Percentiles rank a stretch among this genome's conserved stretches.
Conservation (phyloP, 2,888 invertebrate species). For the Parnassius glacialis region DNA sequence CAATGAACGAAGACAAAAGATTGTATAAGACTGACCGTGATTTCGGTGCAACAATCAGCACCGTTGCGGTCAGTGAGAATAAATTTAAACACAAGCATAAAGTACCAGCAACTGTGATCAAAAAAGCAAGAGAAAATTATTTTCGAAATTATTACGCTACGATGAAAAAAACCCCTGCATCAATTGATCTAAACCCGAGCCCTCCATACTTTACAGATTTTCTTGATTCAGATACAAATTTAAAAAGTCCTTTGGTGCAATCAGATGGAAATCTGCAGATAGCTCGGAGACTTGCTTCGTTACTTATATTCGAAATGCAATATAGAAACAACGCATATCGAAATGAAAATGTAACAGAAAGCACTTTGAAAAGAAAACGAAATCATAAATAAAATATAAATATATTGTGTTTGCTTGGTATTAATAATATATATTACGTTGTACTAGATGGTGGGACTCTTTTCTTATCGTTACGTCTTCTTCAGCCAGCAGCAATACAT, state of each 20-base stretch:
- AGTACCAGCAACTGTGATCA: constrained; percentile 47
- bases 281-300: constrained; percentile 52
- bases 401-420: neutral
- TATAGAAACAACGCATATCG: constrained; percentile 1
- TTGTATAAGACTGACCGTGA: constrained; percentile 10
- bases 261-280: constrained; percentile 42
- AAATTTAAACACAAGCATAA: constrained; percentile 37
- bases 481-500: too few species aligned
- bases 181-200: neutral
- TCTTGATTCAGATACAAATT: constrained; percentile 10
- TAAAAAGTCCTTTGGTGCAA: constrained; percentile 20
- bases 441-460: too few species aligned
- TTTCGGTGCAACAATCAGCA: constrained; percentile 23
- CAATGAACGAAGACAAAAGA: constrained; percentile 33
- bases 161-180: constrained; percentile 34
- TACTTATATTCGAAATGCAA: constrained; percentile 18
- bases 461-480: too few species aligned
- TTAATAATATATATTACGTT: neutral
- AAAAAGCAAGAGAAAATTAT: constrained; percentile 58
- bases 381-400: constrained; percentile 8
- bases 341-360: constrained; percentile 1
- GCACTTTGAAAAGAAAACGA: constrained; percentile 16
- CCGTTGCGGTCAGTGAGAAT: constrained; percentile 41
- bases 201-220: constrained; percentile 9
- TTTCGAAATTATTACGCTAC: constrained; percentile 50